Conservation (phyloP, 64 coral and sea anemone genomes). For the Montipora foliosa region DNA sequence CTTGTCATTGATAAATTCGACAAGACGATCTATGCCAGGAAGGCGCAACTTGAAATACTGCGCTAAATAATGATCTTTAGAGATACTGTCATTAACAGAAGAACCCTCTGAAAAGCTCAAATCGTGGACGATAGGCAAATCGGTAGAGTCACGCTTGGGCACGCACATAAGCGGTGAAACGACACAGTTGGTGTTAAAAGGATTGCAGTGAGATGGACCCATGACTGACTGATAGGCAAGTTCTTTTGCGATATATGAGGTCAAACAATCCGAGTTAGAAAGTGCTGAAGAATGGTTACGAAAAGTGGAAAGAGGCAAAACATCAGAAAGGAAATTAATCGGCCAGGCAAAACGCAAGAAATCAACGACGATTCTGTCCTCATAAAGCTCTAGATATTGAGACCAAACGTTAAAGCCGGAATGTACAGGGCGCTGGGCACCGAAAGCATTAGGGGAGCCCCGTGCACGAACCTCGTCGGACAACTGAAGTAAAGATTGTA, state of each 20-base stretch:
- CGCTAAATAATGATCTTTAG: constrained; percentile 43
- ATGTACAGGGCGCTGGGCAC: background rate
- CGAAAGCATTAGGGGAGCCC: constrained; percentile 15
- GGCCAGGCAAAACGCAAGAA: constrained; percentile 57
- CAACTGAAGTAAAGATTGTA: background rate
- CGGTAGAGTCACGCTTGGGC: constrained; percentile 52
- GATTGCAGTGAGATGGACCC: constrained; percentile 50
- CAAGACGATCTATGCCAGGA: constrained; percentile 48
- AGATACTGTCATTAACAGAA: constrained; percentile 41
- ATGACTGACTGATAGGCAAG: constrained; percentile 4
- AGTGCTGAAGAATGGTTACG: constrained; percentile 46
- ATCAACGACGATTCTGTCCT: constrained; percentile 10
- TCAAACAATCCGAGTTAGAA: constrained; percentile 9
- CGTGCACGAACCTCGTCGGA: background rate
- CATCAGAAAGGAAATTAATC: constrained; percentile 34
- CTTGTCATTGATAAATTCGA: constrained; percentile 52
- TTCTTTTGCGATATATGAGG: constrained; percentile 48
- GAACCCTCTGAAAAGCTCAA: constrained; percentile 44
- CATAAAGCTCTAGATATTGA: constrained; percentile 33
- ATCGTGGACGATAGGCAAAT: constrained; percentile 32
- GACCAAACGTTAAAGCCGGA: background rate
- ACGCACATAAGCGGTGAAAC: constrained; percentile 49
- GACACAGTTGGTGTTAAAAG: constrained; percentile 45
- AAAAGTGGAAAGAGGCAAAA: background rate
- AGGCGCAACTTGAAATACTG: constrained; percentile 43